phyloP scores from a whole-genome alignment of 2,113 vertebrate genomes.

The Perca schrenkii region DNA sequence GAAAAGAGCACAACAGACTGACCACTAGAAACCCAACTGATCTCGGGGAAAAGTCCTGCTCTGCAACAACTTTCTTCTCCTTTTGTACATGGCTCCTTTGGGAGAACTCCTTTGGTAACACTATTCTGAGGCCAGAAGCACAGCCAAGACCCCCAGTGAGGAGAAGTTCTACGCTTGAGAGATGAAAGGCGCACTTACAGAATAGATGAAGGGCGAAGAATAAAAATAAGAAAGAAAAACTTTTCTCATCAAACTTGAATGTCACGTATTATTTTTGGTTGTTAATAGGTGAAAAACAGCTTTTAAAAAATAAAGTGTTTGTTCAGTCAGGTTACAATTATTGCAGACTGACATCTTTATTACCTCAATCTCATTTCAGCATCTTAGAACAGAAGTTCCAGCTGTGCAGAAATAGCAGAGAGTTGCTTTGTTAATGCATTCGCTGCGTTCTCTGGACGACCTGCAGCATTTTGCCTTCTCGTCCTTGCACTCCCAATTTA shows the following conservation, averaged over 20 bases:
- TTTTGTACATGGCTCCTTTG: constrained; percentile 48
- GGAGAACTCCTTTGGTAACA: constrained; percentile 44
- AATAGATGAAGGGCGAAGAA: constrained; percentile 43
- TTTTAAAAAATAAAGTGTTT: constrained; percentile 52
- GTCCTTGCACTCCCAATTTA: constrained; percentile 57
- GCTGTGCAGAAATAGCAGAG: constrained; percentile 62
- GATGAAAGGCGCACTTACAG: constrained; percentile 55
- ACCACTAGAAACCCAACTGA: constrained; percentile 60
- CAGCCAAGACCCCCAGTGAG: constrained; percentile 48
- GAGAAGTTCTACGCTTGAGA: constrained; percentile 37
- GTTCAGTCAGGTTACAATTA: constrained; percentile 22
- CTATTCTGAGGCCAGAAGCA: constrained; percentile 47
- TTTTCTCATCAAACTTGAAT: not conserved
- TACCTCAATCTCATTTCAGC: constrained; percentile 56
- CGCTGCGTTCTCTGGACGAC: constrained; percentile 56
- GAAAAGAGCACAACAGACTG: constrained; percentile 41
- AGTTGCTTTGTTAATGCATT: constrained; percentile 70
- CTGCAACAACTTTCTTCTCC: constrained; percentile 55
- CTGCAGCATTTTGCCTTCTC: constrained; percentile 47
- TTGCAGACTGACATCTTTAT: constrained; percentile 43
- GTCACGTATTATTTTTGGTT: constrained; percentile 17
- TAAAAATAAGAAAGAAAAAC: constrained; percentile 2
- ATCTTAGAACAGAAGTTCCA: constrained; percentile 58
- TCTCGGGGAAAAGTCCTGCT: constrained; percentile 54
- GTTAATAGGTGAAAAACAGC: constrained; percentile 20